These are phyloP conservation scores for Pterocles gutturalis DNA, from an alignment of 2,113 vertebrate species.

Conservation along the genomic window DNA sequence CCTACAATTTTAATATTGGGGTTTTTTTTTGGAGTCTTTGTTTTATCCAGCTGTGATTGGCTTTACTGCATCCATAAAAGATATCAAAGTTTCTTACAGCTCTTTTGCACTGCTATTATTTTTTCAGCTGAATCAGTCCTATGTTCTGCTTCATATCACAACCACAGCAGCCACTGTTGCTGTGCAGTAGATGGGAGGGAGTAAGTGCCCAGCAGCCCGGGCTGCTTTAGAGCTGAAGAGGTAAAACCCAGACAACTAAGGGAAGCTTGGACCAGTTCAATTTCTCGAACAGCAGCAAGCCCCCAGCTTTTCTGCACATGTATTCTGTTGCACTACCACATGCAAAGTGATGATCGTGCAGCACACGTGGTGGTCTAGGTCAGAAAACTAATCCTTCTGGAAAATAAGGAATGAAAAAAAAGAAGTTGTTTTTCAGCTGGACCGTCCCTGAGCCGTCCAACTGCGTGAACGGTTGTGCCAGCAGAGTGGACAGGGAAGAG, in stretches of 20 bases:
- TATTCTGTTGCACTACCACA: accelerated
- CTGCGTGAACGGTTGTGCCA: background rate
- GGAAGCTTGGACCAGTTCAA: background rate
- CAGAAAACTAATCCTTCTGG: background rate
- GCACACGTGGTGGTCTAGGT: background rate
- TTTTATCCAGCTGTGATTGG: background rate
- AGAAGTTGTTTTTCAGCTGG: background rate
- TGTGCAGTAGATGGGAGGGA: background rate
- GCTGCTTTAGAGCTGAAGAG: background rate
- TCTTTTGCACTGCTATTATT: background rate
- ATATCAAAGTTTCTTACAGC: background rate
- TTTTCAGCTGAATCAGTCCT: background rate
- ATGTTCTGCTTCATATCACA: background rate
- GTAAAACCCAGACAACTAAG: background rate
- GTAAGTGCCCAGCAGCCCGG: background rate
- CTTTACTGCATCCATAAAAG: background rate
- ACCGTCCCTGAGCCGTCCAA: background rate
- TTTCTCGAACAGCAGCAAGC: background rate
- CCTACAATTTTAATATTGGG: background rate
- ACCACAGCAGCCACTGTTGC: background rate
- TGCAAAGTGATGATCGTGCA: background rate
- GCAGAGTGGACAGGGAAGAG: background rate
- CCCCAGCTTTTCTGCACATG: accelerated
- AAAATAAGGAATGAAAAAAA: background rate
- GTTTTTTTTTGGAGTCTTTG: background rate